Evolutionary conservation across 2,888 invertebrate genomes (phyloP).

Genomic region (Eueremaeus valkanovi): DNA sequence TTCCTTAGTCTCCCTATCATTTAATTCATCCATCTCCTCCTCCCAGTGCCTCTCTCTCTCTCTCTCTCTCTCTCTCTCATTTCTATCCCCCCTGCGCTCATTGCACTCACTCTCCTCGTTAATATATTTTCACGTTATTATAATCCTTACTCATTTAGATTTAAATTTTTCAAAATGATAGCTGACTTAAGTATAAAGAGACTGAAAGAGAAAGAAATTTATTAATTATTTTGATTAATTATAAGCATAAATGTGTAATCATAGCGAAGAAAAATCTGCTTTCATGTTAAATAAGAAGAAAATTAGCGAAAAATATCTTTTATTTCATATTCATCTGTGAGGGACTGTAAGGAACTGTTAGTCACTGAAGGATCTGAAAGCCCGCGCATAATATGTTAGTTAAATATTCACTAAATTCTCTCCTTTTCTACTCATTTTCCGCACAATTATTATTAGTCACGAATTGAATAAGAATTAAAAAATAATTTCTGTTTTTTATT

Average conservation of each 20-base stretch:
- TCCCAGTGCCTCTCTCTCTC: background rate
- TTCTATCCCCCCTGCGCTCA: no score
- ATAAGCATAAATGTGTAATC: background rate
- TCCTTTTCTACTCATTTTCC: background rate
- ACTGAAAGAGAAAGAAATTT: background rate
- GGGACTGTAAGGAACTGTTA: no score
- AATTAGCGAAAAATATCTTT: no score
- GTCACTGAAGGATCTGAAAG: no score
- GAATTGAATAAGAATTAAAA: background rate
- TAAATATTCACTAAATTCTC: background rate
- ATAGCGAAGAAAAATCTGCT: no score
- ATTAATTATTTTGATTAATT: slow-evolving; percentile 10
- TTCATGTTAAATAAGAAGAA: no score
- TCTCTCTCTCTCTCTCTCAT: background rate
- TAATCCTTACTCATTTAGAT: no score
- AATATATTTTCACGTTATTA: no score
- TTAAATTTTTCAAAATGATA: no score
- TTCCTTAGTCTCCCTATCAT: background rate
- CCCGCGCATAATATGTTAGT: background rate
- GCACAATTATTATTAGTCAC: background rate
- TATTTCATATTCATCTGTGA: no score
- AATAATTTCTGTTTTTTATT: no score
- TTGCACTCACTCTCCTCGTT: no score
- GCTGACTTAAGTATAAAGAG: background rate
- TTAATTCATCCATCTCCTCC: background rate